Evolutionary conservation across 2,797 vertebrate genomes (phyloP).

Genomic region (Periparus ater): DNA sequence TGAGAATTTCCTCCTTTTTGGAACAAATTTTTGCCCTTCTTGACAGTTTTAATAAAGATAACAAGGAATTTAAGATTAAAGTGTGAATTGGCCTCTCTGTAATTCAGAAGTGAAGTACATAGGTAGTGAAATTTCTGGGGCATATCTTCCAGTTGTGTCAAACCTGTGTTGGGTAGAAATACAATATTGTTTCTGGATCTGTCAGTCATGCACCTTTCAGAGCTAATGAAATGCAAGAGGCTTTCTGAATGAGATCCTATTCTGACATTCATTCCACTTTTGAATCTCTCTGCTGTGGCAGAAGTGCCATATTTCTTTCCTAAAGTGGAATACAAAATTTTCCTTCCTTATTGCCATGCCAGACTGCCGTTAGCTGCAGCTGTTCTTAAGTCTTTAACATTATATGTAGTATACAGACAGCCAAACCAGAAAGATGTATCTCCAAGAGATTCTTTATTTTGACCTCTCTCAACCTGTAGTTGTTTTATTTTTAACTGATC

Average conservation of each 20-base stretch:
- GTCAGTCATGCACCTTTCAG: background rate
- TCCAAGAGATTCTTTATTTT: background rate
- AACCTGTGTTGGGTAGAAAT: background rate
- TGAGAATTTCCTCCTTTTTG: background rate
- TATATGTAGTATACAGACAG: background rate
- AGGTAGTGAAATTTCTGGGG: slow-evolving; percentile 36
- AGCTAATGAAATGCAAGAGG: background rate
- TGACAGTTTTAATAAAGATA: background rate
- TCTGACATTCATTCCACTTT: background rate
- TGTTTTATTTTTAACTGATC: background rate
- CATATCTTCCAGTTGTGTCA: background rate
- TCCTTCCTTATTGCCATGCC: background rate
- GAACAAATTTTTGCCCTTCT: background rate
- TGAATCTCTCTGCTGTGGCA: background rate
- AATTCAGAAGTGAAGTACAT: background rate
- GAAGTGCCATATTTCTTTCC: background rate
- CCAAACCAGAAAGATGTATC: background rate
- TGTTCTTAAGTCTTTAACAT: background rate
- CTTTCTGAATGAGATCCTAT: background rate
- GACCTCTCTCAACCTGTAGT: background rate
- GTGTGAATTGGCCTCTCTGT: background rate
- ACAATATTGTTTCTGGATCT: background rate
- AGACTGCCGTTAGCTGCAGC: background rate
- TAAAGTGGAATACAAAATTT: background rate
- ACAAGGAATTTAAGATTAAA: background rate